These are phyloP conservation scores for Pocillopora damicornis DNA, from an alignment of 64 coral and sea anemone species.

Conservation along the genomic window DNA sequence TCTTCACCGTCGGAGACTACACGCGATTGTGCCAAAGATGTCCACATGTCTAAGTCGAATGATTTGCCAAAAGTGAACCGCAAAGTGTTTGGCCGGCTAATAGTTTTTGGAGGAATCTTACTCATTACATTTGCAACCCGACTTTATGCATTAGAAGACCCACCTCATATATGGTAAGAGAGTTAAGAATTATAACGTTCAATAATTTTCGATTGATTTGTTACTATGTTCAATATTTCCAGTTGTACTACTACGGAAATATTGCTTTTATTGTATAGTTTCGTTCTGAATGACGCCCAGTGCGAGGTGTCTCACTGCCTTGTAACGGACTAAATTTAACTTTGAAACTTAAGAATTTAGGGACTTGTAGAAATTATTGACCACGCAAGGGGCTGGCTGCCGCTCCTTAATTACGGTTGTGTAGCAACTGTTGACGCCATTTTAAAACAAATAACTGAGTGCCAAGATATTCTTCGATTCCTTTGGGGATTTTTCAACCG, in stretches of 20 bases:
- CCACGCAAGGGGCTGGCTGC: background rate
- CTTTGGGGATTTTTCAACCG: background rate
- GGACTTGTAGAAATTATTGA: background rate
- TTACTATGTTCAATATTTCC: background rate
- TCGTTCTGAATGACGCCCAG: background rate
- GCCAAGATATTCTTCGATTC: background rate
- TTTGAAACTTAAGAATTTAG: background rate
- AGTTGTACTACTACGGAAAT: background rate
- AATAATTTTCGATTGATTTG: background rate
- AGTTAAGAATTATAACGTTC: conserved; percentile 3
- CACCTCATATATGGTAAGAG: conserved; percentile 76
- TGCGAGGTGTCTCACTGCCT: background rate
- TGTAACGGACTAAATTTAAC: background rate
- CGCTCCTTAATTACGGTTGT: background rate
- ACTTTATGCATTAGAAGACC: conserved; percentile 52
- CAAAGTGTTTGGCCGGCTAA: conserved; percentile 25
- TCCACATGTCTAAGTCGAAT: background rate
- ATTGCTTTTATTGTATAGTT: background rate
- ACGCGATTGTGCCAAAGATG: background rate
- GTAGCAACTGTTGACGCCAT: conserved; percentile 20
- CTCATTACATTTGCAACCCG: conserved; percentile 51
- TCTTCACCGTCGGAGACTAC: background rate
- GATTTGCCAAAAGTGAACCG: background rate
- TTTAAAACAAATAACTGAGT: background rate
- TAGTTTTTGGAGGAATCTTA: conserved; percentile 47